phyloP scores from a whole-genome alignment of 2,113 vertebrate species.

The Fulmarus glacialis region DNA sequence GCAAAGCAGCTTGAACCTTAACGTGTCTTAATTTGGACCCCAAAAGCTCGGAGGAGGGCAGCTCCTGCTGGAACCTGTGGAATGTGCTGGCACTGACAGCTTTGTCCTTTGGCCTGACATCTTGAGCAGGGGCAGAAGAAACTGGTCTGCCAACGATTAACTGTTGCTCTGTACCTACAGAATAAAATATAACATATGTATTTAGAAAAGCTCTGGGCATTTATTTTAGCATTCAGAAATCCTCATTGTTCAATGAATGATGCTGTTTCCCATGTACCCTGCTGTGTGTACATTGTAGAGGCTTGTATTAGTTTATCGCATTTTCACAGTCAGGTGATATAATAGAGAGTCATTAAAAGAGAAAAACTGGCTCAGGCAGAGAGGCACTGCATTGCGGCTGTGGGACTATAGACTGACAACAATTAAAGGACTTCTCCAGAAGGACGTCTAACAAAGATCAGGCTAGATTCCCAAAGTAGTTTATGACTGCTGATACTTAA shows the following conservation, averaged over 20 bases:
- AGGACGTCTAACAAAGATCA: not conserved
- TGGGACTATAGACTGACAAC: not conserved
- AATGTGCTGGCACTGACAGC: slow-evolving; percentile 33
- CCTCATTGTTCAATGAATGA: rapidly evolving
- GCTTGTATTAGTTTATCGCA: not conserved
- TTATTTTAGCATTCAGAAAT: not conserved
- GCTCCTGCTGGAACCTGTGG: slow-evolving; percentile 70
- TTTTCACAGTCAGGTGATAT: not conserved
- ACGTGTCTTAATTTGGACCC: slow-evolving; percentile 51
- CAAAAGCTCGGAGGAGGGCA: slow-evolving; percentile 31
- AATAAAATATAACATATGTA: not conserved
- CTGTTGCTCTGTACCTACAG: slow-evolving; percentile 74
- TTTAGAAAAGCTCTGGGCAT: not conserved
- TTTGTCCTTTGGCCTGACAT: slow-evolving; percentile 90
- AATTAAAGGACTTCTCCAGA: not conserved
- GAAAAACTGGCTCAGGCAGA: not conserved
- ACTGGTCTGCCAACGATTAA: slow-evolving; percentile 18
- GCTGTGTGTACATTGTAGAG: not conserved
- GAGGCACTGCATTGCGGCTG: not conserved
- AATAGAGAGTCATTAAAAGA: not conserved
- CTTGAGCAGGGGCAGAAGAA: slow-evolving; percentile 73
- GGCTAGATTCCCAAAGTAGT: not conserved
- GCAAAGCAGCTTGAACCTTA: slow-evolving; percentile 53
- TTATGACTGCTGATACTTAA: not conserved
- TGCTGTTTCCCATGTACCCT: rapidly evolving